These are phyloP conservation scores for Druceiella hillmani DNA, from an alignment of 2,888 invertebrate genomes.

Conservation along the genomic window DNA sequence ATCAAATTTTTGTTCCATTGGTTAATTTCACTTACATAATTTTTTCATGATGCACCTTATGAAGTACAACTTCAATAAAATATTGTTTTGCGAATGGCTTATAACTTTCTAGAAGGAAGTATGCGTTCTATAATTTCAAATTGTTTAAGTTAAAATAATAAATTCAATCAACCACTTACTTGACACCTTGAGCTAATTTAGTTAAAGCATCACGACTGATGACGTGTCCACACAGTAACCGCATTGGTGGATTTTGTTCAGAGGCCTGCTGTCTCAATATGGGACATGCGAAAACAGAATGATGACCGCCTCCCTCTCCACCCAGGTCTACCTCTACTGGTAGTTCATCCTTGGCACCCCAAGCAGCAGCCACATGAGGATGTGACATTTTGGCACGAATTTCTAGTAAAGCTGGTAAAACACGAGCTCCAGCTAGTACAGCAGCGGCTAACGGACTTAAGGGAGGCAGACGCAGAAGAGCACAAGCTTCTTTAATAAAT, in stretches of 20 bases:
- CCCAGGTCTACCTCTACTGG: constrained; percentile 91
- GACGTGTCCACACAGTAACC: constrained; percentile 95
- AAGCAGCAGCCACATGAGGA: constrained; percentile 78
- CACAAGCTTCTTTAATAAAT: constrained; percentile 90
- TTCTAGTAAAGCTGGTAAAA: constrained; percentile 90
- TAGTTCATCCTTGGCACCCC: constrained; percentile 93
- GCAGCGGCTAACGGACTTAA: constrained; percentile 79
- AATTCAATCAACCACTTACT: constrained; percentile 59
- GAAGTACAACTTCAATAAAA: too few species aligned
- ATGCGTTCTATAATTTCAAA: neutral
- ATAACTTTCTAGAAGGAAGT: neutral
- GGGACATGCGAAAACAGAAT: constrained; percentile 98
- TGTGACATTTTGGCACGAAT: constrained; percentile 57
- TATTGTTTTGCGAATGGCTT: constrained; percentile 1
- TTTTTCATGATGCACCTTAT: too few species aligned
- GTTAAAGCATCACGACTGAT: constrained; percentile 95
- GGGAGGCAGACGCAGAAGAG: constrained; percentile 75
- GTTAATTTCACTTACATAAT: too few species aligned
- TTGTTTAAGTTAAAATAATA: constrained; percentile 5
- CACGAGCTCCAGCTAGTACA: constrained; percentile 88
- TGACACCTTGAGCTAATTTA: constrained; percentile 88
- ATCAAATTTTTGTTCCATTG: too few species aligned
- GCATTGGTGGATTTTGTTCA: constrained; percentile 95
- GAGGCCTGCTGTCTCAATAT: constrained; percentile 95
- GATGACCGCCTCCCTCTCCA: constrained; percentile 88